Evolutionary conservation across 2,113 vertebrate genomes (phyloP), one percentile per base, ranked within the genome.

Genomic region (Barbus barbus): DNA sequence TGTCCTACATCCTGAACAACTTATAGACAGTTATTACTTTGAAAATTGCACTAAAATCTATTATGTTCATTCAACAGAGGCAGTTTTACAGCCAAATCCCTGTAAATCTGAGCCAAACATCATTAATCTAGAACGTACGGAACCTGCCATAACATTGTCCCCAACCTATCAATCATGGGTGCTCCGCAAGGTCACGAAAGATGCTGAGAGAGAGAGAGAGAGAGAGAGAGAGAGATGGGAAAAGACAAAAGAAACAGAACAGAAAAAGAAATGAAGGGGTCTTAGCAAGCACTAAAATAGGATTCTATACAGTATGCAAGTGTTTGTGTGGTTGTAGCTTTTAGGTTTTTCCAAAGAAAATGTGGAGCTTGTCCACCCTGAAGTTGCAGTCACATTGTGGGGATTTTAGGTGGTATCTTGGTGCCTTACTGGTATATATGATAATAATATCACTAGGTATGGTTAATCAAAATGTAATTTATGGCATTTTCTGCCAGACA

Each of bases 101-200:
- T 14, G 31, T 71, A 71, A 82, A 71, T 51, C 63, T 16, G 65
- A 80, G 41, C 41, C 14, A 41, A 51, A 65, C 31, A 53, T 13
- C 63, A 84, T 86, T 78, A 53, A 84, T 60, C 46, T 76, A 26
- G n/a, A 75, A 24, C 24, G 26, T 84, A 53, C 74, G 51, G 28
- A 69, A 14, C 28, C 77, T 81, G 82, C 28, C 71, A 71, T 48
- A 48, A 26, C 24, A 28, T 51, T 77, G 44, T 67, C 79, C 80
- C 60, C 82, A 61, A 51, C 53, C 24, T 28, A 87, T 87, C 78
- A 84, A 26, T 87, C 78, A 76, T 11, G 78, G 14, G 69, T 48
- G 60, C 78, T 69, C 69, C n/a, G 9, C 72, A 87, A 84, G 61
- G 86, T 81, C 31, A 83, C 65, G 71, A 67, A 74, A 76, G 46